Base-by-base conservation (phyloP, 2,113 vertebrate species). In the Spea multiplicata region DNA sequence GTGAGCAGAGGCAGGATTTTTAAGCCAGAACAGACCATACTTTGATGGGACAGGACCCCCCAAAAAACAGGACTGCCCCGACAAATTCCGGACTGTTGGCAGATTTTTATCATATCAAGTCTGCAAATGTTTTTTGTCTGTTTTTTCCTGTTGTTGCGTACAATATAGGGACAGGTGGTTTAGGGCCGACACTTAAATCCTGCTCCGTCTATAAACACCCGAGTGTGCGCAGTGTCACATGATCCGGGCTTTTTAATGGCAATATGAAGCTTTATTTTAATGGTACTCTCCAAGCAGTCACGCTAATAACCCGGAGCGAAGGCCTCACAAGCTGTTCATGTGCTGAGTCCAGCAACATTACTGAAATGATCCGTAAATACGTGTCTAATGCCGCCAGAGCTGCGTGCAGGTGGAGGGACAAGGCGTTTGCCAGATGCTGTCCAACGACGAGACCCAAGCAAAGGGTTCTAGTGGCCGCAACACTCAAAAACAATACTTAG, bases 301-400 rank as follows among this genome's bases (percentile, higher is more conserved):
- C 49, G 75, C 52, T 76, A 76, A 76, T 76, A 76, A 76, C 75
- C 75, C 67, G 66, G 75, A 76, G 75, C 66, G 53, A 61, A 57
- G 75, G 66, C 66, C 44, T 76, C 45, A 52, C 75, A 76, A 76
- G 75, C 75, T 76, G 75, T 76, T 57, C 66, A 50, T 65, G 52
- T 68, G 74, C 74, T 67, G 64, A 50, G 65, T 67, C 65, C 75
- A 76, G 75, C 66, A 46, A 52, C 66, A 76, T 76, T 76, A 76
- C 75, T 45, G 57, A 69, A 65, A 70, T 69, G 75, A 76, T 76
- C 66, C 16, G 66, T 57, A 76, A 59, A 59, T 69, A 76, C 48
- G 66, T 30, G 57, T 52, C 66, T 46, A 76, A 67, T 69, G 5
- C 65, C 66, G 68, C 68, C 53, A 70, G 66, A 76, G 75, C 66